These are phyloP conservation scores for Branchellion lobata DNA, from an alignment of 2,888 invertebrate genomes.

Conservation along the genomic window DNA sequence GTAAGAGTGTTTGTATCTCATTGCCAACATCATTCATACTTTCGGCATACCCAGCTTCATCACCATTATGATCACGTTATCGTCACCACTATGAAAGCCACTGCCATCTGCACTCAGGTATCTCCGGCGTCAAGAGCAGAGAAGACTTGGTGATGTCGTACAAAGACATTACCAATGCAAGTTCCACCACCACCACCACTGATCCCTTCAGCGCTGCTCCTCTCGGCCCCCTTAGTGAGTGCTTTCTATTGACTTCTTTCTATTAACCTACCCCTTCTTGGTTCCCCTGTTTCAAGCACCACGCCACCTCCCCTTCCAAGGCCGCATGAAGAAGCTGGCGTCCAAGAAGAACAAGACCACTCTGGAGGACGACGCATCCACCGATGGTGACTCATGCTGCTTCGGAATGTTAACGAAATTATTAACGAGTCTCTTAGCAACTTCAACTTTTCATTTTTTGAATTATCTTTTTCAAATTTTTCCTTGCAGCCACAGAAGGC, in stretches of 20 bases:
- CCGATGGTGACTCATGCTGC: background rate
- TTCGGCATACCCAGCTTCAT: no score
- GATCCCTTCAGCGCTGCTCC: slow-evolving; percentile 80
- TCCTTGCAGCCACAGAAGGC: slow-evolving; percentile 9
- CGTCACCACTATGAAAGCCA: slow-evolving; percentile 52
- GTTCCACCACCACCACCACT: background rate
- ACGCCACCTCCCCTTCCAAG: background rate
- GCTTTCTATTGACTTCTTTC: background rate
- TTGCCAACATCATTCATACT: background rate
- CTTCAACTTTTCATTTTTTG: background rate
- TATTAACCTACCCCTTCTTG: slow-evolving; percentile 3
- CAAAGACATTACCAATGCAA: slow-evolving; percentile 4
- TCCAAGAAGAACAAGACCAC: slow-evolving; percentile 25
- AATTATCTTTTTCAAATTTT: background rate
- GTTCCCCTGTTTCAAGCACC: no score
- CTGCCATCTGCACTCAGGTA: slow-evolving; percentile 66
- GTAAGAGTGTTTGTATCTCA: slow-evolving; percentile 65
- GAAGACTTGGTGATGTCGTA: slow-evolving; percentile 71
- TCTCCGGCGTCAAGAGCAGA: slow-evolving; percentile 72
- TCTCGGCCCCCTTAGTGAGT: slow-evolving; percentile 65
- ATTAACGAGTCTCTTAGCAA: no score
- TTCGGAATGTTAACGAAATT: background rate
- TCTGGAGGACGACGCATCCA: slow-evolving; percentile 11
- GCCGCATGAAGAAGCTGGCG: slow-evolving; percentile 34
- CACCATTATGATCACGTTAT: background rate